Percentiles rank a stretch among this genome's conserved stretches.
Evolutionary conservation across 2,113 vertebrate genomes (phyloP).

Genomic region (Cacatua alba): DNA sequence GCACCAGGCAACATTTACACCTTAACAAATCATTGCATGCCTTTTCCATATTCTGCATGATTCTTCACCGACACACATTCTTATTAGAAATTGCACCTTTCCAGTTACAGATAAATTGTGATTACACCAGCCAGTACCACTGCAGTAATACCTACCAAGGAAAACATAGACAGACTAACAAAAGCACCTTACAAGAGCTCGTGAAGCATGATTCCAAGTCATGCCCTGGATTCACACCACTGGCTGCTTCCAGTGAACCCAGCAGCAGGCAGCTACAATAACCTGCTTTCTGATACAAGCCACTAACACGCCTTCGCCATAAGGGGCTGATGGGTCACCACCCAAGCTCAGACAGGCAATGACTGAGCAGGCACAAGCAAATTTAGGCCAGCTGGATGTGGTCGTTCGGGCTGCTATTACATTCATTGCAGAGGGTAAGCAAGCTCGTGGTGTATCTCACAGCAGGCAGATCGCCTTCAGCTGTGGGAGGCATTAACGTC

Average conservation of each 20-base stretch:
- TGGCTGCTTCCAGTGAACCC: not conserved
- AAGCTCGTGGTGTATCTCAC: not conserved
- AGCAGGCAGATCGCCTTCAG: not conserved
- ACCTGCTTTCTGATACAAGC: not conserved
- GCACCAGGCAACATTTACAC: not conserved
- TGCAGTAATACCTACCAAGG: not conserved
- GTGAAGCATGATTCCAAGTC: not conserved
- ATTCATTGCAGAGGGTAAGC: not conserved
- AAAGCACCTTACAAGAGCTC: not conserved
- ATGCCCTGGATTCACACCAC: not conserved
- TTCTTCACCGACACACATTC: not conserved
- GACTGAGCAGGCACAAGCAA: not conserved
- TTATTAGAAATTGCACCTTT: not conserved
- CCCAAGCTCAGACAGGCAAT: not conserved
- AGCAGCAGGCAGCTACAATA: fast-evolving
- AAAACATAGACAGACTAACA: not conserved
- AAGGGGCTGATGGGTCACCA: not conserved
- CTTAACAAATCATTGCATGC: not conserved
- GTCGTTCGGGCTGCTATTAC: not conserved
- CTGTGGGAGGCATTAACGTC: not conserved
- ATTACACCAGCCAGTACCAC: not conserved
- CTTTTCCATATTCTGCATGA: not conserved
- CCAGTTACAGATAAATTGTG: not conserved
- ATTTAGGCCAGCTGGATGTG: not conserved
- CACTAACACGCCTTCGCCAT: not conserved